Conservation (phyloP, 2,888 invertebrate species). For the Diloba caeruleocephala region DNA sequence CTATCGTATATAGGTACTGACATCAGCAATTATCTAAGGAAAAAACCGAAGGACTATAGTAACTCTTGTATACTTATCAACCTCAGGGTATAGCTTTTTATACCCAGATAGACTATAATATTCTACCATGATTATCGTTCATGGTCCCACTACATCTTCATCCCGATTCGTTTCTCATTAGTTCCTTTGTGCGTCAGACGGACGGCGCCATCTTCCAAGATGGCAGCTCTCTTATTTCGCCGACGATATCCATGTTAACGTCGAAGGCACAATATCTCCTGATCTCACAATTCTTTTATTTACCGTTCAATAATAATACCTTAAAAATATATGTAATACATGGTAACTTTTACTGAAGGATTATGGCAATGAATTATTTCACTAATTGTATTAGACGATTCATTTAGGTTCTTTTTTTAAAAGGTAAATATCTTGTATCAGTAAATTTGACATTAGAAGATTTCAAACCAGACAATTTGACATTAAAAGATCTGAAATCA, state of each 20-base stretch:
- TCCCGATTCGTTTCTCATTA: constrained; percentile 57
- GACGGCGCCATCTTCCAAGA: constrained; percentile 58
- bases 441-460: too few species aligned
- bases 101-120: not conserved
- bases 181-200: constrained; percentile 58
- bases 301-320: constrained; percentile 45
- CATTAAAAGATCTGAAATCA: too few species aligned
- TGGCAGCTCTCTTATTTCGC: constrained; percentile 48
- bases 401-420: too few species aligned
- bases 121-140: constrained; percentile 1
- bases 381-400: too few species aligned
- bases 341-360: constrained; percentile 16
- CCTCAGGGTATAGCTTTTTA: too few species aligned
- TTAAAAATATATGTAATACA: constrained; percentile 42
- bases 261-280: constrained; percentile 43
- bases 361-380: too few species aligned
- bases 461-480: too few species aligned
- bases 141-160: constrained; percentile 27
- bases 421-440: too few species aligned
- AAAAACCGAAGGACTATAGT: too few species aligned
- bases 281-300: constrained; percentile 45
- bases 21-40: too few species aligned
- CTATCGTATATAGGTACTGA: too few species aligned
- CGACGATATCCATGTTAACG: constrained; percentile 53
- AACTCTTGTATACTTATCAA: too few species aligned